Evolutionary conservation across 2,113 vertebrate genomes (phyloP).

Genomic region (Podarcis muralis): DNA sequence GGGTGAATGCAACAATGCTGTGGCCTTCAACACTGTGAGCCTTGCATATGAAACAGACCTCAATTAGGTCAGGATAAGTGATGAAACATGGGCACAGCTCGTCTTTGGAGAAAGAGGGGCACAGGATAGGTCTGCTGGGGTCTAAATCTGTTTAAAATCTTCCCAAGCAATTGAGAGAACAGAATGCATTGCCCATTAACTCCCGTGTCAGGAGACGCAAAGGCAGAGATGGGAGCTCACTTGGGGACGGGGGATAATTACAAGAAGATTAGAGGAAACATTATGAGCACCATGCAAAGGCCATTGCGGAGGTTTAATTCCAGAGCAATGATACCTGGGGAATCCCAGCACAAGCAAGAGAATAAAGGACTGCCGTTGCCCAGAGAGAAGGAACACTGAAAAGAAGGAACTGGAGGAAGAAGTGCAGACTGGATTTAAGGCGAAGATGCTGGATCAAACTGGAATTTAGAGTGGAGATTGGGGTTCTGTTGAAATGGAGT

Average conservation of each 20-base stretch:
- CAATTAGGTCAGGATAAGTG: background rate
- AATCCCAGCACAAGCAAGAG: conserved; percentile 6
- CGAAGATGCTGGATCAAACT: background rate
- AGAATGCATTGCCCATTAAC: background rate
- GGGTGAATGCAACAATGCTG: too few relatives aligned
- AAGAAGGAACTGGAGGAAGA: too few relatives aligned
- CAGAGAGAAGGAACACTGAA: background rate
- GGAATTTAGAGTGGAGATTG: background rate
- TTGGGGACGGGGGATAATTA: conserved; percentile 23
- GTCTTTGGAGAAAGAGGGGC: background rate
- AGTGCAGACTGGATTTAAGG: too few relatives aligned
- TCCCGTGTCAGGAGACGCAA: conserved; percentile 18
- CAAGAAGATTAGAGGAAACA: background rate
- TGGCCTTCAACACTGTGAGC: background rate
- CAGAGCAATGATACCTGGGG: background rate
- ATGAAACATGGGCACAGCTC: background rate
- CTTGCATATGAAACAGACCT: background rate
- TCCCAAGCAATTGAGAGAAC: background rate
- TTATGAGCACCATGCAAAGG: background rate
- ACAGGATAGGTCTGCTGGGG: background rate
- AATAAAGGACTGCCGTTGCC: background rate
- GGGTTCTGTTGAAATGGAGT: background rate
- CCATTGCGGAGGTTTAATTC: background rate
- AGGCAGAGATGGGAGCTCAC: background rate
- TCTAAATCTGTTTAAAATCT: background rate